These are phyloP conservation scores for Pristis pectinata DNA, from an alignment of 2,797 vertebrate genomes.

Conservation along the genomic window DNA sequence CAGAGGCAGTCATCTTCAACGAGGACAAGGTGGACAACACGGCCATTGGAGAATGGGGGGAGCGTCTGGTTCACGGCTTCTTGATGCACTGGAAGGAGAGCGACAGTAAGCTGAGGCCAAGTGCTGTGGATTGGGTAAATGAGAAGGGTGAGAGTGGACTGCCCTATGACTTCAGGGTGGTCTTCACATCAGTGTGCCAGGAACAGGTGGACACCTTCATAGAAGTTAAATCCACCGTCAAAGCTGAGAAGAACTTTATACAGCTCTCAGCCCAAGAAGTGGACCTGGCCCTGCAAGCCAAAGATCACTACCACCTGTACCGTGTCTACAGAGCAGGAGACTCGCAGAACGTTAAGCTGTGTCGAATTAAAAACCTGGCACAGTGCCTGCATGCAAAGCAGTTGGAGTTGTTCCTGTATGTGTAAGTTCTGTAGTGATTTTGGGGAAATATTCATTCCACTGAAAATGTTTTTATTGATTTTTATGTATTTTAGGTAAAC, in stretches of 20 bases:
- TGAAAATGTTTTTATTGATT: neutral
- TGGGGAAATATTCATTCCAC: neutral
- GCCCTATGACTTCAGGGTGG: constrained; percentile 64
- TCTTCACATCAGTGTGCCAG: constrained; percentile 41
- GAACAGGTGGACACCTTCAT: constrained; percentile 52
- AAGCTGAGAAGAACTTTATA: constrained; percentile 59
- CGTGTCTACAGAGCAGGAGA: constrained; percentile 64
- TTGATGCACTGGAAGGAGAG: constrained; percentile 60
- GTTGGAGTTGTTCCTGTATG: constrained; percentile 60
- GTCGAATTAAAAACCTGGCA: constrained; percentile 64
- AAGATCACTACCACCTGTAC: constrained; percentile 60
- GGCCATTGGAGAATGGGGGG: constrained; percentile 62
- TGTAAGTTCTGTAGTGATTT: constrained; percentile 45
- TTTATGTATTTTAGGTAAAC: neutral
- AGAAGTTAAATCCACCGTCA: constrained; percentile 66
- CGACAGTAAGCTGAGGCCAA: constrained; percentile 44
- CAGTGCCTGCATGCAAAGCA: constrained; percentile 66
- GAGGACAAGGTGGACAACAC: constrained; percentile 48
- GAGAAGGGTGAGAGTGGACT: constrained; percentile 59
- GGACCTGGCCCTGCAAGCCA: constrained; percentile 61
- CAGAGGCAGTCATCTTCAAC: constrained; percentile 51
- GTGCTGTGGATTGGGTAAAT: constrained; percentile 59
- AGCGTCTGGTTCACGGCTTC: constrained; percentile 65
- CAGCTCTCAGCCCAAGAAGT: constrained; percentile 66
- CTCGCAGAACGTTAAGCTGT: constrained; percentile 54